Conservation (phyloP, 2,888 invertebrate genomes). For the Colostygia pectinataria region DNA sequence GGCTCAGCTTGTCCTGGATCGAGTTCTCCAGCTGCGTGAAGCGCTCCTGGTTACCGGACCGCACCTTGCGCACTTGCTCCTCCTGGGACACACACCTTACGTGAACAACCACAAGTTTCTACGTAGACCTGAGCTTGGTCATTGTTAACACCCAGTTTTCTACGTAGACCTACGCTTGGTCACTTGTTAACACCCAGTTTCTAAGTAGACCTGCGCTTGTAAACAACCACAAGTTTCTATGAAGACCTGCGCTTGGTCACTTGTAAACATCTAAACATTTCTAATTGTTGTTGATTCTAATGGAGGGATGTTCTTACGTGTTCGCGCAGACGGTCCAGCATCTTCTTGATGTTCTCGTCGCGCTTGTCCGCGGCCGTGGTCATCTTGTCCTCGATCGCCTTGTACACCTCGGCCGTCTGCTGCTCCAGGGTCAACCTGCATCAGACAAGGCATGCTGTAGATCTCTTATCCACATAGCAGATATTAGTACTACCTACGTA, state of each 20-base stretch:
- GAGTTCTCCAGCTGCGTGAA: constrained; percentile 87
- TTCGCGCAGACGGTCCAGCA: constrained; percentile 94
- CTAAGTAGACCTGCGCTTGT: too few relatives aligned
- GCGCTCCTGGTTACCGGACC: constrained; percentile 85
- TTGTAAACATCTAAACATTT: too few relatives aligned
- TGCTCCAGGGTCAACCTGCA: constrained; percentile 89
- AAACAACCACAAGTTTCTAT: too few relatives aligned
- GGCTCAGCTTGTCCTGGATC: constrained; percentile 83
- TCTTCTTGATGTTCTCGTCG: constrained; percentile 95
- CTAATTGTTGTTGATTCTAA: too few relatives aligned
- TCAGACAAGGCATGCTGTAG: neutral
- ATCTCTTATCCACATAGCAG: too few relatives aligned
- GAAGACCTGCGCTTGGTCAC: too few relatives aligned
- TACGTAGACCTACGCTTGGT: too few relatives aligned
- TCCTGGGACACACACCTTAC: constrained; percentile 54
- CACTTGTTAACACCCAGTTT: too few relatives aligned
- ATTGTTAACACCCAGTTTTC: too few relatives aligned
- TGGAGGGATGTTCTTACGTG: constrained; percentile 93
- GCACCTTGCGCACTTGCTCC: constrained; percentile 88
- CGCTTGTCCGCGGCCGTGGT: constrained; percentile 94
- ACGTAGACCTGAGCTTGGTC: too few relatives aligned
- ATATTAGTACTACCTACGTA: too few relatives aligned
- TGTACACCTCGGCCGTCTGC: constrained; percentile 92
- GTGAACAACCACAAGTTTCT: too few relatives aligned
- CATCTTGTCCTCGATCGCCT: constrained; percentile 94